A percentile compares a stretch with the other conserved stretches of the same genome.
Evolutionary conservation across 2,797 vertebrate species (phyloP).

Genomic region (Uromys caudimaculatus): DNA sequence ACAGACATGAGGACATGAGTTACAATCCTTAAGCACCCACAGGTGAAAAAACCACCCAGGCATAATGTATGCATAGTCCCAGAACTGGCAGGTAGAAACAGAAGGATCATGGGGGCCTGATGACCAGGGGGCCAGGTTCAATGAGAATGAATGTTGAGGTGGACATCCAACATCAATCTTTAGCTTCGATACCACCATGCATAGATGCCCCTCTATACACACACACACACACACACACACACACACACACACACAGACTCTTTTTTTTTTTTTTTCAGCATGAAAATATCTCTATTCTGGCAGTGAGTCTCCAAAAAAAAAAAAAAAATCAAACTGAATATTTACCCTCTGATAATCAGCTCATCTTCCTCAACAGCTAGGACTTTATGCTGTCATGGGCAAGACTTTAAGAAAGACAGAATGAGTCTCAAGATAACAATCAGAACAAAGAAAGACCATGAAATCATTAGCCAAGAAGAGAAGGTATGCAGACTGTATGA

Average conservation of each 20-base stretch:
- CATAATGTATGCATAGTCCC: background rate
- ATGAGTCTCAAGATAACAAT: background rate
- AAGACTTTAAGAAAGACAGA: constrained; percentile 55
- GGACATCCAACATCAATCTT: background rate
- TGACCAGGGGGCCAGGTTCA: background rate
- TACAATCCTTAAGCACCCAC: background rate
- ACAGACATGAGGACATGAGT: background rate
- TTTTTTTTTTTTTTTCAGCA: background rate
- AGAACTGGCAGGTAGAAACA: background rate
- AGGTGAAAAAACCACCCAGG: background rate
- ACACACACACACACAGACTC: background rate
- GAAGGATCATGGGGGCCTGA: background rate
- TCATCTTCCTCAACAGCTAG: background rate
- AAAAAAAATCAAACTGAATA: background rate
- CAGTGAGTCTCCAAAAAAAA: background rate
- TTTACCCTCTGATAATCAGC: background rate
- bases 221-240: background rate
- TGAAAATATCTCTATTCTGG: background rate
- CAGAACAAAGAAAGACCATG: background rate
- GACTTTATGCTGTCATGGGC: background rate
- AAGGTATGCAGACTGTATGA: background rate
- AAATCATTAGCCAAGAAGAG: background rate
- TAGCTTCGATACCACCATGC: background rate
- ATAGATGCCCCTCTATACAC: background rate
- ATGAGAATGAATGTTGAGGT: background rate